A percentile compares a stretch with the other conserved stretches of the same genome.
Conservation (phyloP, 1,140 invertebrate species). For the Scaptomyza montana region DNA sequence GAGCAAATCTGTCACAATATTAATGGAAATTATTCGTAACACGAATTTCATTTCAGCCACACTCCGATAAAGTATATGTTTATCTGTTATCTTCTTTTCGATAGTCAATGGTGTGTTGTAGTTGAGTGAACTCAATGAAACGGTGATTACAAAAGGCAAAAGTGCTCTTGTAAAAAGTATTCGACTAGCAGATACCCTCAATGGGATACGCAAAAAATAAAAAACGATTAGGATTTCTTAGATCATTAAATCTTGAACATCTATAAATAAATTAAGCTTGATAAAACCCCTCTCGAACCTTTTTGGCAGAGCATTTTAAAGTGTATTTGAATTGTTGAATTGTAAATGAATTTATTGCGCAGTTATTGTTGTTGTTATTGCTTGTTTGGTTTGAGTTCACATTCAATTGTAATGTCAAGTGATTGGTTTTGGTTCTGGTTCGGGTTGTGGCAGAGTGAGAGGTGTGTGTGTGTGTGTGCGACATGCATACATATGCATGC, state of each 20-base stretch:
- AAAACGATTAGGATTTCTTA: too few species aligned
- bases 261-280: too few species aligned
- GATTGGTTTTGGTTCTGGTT: not conserved
- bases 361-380: not conserved
- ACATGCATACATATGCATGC: not conserved
- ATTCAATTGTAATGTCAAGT: not conserved
- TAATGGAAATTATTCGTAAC: constrained; percentile 19
- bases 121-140: too few species aligned
- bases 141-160: not conserved
- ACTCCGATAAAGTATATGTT: not conserved
- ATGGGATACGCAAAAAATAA: not conserved
- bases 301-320: not conserved
- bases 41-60: constrained; percentile 48
- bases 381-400: not conserved
- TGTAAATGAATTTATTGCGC: not conserved
- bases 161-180: not conserved
- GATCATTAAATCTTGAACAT: too few species aligned
- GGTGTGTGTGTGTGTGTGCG: not conserved
- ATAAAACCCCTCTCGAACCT: too few species aligned
- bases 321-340: not conserved
- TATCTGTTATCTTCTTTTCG: not conserved
- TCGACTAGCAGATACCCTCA: not conserved
- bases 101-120: not conserved
- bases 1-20: not conserved
- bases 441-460: not conserved